Base-by-base conservation (phyloP, 64 coral and sea anemone species). In the Actinia tenebrosa region DNA sequence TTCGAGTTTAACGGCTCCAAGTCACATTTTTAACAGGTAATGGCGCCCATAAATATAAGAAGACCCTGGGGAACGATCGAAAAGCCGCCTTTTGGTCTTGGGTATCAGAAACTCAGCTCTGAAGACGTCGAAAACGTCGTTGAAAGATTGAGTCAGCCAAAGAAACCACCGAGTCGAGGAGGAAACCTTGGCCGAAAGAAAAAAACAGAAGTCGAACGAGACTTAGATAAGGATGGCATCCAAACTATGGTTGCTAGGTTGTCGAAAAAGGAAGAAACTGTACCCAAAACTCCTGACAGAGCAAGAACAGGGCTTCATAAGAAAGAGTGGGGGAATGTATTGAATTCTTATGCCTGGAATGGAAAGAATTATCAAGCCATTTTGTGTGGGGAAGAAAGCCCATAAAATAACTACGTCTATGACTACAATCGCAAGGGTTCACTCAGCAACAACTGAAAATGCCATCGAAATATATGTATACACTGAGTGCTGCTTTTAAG, bases 291-390 rank as follows among this genome's bases (percentile, higher is more conserved):
- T 7, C 92, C 96, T 1, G 96, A 98, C 22, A 87, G 66, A 30
- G 78, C 69, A 78, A 87, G 96, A 64, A 84, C 91, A 44, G 84
- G 93, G 7, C 64, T 72, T 60, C 89, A 92, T 55, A 94, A 98
- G 80, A 92, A 92, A 13, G 84, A 88, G 82, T 98, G 92, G 92
- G 96, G 96, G 0, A 92, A 86, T 63, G 87, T 92, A 10, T 82
- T 98, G 30, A 98, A 98, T 72, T 98, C 96, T 17, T 94, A 98
- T 44, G 96, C 96, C 14, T 98, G 96, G 96, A 75, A 98, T 54
- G 96, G 96, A 23, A 89, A 91, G 75, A 98, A 98, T 83, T 89
- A 90, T 82, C 96, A 94, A 47, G 96, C 96, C 16, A 98, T 98
- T 82, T 79, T 98, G 47, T 98, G 96, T 56, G 96, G 92, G 9